Evolutionary conservation across 30 jellyfish, hydroid and myxozoan species (phyloP).

Genomic region (Sanderia malayensis): DNA sequence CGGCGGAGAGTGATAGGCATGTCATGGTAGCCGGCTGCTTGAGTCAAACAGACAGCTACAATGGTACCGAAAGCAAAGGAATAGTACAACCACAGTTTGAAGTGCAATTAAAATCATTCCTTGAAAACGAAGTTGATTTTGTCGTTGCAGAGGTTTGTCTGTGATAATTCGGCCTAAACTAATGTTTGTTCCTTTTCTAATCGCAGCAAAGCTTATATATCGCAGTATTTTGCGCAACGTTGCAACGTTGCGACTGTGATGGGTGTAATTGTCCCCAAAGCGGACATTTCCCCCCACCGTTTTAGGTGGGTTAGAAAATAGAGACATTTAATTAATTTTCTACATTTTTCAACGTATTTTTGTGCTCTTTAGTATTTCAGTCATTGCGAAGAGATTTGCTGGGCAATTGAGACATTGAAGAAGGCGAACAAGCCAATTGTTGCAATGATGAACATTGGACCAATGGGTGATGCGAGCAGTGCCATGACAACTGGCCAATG

Average conservation of each 20-base stretch:
- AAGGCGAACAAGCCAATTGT: constrained; percentile 26
- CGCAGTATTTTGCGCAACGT: no score
- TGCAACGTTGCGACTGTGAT: no score
- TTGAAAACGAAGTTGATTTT: constrained; percentile 45
- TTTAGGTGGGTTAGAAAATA: no score
- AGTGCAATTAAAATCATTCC: constrained; percentile 21
- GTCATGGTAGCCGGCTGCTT: constrained; percentile 19
- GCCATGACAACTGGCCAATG: constrained; percentile 27
- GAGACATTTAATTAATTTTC: no score
- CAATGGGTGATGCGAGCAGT: constrained; percentile 29
- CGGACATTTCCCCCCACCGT: no score
- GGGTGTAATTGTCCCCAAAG: no score
- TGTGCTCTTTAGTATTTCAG: constrained; percentile 14
- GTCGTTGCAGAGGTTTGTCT: constrained; percentile 77
- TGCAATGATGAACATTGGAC: constrained; percentile 44
- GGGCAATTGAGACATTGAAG: constrained; percentile 55
- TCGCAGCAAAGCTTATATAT: no score
- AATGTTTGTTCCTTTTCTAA: no score
- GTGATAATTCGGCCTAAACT: no score
- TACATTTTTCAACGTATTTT: no score
- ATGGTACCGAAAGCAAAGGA: constrained; percentile 24
- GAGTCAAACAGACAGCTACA: constrained; percentile 7
- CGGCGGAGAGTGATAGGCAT: constrained; percentile 31
- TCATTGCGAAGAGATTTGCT: constrained; percentile 36
- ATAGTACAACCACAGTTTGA: constrained; percentile 36